Evolutionary conservation across 2,888 invertebrate genomes (phyloP), one percentile per base, ranked within the genome.

Genomic region (Dicyrtomina minuta): DNA sequence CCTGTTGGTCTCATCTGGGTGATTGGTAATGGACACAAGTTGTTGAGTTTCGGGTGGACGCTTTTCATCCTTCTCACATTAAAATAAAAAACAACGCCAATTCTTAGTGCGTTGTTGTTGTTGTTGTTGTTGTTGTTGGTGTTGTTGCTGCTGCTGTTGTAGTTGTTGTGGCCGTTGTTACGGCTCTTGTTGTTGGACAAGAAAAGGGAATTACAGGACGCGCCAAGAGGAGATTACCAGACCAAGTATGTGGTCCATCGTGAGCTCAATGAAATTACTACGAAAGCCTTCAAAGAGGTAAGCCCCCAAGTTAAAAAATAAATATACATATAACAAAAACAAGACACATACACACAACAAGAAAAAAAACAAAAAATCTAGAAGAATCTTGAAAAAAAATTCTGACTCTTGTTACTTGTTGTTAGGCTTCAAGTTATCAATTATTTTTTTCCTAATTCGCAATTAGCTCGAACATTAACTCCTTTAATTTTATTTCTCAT

Each of bases 211-310:
- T 4, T 17, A 26, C 13, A 24, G 53, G 43, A 56, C 39, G 51
- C 64, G 51, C 64, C 51, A 27, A 33, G 39, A 61, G 51, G 51
- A 49, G 51, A 39, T 51, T 39, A 58, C 10, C 41, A 27, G 20
- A 22, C 60, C 46, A 61, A 75, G 62, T 44, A 75, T 75, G 75
- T 75, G 75, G 75, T 75, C 75, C 60, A 73, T 75, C 56, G 74
- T 75, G 49, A 75, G 74, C 66, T 74, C 74, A 55, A 75, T 75
- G 74, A 75, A 75, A 65, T 65, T 75, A 44, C 71, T 73, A 58
- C 70, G 75, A 64, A 75, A 75, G 70, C 74, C 75, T 60, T 75
- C 75, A 66, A 75, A 75, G 62, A 73, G 75, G 75, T 75, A 73
- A 75, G 55, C 39, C 64, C 49, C 39, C 51, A 20, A 39, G 49